Conservation (phyloP, 2,888 invertebrate genomes). For the Augiades crinisus region DNA sequence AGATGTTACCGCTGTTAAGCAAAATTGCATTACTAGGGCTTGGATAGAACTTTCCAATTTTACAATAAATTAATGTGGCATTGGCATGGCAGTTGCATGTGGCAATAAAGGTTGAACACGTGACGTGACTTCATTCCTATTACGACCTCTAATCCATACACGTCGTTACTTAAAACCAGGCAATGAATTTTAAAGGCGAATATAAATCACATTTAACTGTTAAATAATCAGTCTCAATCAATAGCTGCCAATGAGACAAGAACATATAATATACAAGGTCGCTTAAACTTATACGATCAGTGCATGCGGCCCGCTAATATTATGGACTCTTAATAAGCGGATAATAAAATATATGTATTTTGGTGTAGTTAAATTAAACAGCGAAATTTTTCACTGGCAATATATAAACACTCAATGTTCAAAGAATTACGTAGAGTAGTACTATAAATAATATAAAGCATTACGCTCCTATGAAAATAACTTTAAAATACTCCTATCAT, state of each 20-base stretch:
- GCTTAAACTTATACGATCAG: constrained; percentile 19
- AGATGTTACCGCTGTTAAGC: too few relatives aligned
- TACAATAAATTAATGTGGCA: too few relatives aligned
- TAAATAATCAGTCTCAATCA: constrained; percentile 21
- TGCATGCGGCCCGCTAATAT: constrained; percentile 4
- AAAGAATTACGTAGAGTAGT: constrained; percentile 2
- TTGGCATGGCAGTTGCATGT: too few relatives aligned
- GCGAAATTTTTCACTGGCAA: constrained; percentile 2
- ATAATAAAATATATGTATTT: constrained; percentile 19
- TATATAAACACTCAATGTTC: constrained; percentile 7
- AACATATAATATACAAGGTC: background rate
- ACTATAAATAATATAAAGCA: constrained; percentile 12
- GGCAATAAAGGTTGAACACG: too few relatives aligned
- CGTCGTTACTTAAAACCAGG: background rate
- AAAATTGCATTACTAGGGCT: too few relatives aligned
- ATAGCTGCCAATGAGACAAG: constrained; percentile 15
- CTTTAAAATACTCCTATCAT: constrained; percentile 18
- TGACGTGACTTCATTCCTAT: too few relatives aligned
- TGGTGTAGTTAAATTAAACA: constrained; percentile 12
- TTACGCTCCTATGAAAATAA: constrained; percentile 17
- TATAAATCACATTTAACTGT: constrained; percentile 15
- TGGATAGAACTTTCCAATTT: too few relatives aligned
- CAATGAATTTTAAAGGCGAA: constrained; percentile 18
- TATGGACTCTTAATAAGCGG: constrained; percentile 6
- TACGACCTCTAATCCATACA: too few relatives aligned